These are phyloP conservation scores for Carcina quercana DNA, from an alignment of 2,888 invertebrate species.

Conservation along the genomic window DNA sequence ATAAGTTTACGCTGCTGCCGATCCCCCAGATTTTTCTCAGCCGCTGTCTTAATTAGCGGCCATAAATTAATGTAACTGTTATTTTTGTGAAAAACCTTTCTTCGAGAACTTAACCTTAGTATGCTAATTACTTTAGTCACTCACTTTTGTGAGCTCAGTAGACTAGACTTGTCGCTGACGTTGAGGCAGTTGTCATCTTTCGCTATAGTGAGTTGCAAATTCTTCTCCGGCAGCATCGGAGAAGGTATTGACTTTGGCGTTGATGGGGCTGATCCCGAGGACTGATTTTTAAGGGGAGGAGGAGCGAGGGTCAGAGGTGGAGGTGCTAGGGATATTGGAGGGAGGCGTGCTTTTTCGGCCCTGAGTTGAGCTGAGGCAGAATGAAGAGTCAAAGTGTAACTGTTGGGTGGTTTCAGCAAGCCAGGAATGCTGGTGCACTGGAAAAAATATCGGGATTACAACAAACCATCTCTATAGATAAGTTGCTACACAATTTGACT, in stretches of 20 bases:
- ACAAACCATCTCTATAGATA: too few species aligned
- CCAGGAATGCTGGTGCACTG: slow-evolving; percentile 78
- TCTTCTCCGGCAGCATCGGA: slow-evolving; percentile 56
- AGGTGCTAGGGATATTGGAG: slow-evolving; percentile 52
- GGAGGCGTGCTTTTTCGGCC: slow-evolving; percentile 58
- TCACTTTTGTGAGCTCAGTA: slow-evolving; percentile 67
- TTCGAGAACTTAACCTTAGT: too few species aligned
- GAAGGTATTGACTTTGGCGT: slow-evolving; percentile 53
- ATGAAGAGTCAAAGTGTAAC: slow-evolving; percentile 64
- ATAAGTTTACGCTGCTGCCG: too few species aligned
- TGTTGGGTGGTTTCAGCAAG: slow-evolving; percentile 79
- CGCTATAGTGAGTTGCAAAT: slow-evolving; percentile 51
- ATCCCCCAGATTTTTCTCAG: too few species aligned
- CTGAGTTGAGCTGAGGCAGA: slow-evolving; percentile 54
- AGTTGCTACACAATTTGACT: too few species aligned
- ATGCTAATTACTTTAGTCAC: too few species aligned
- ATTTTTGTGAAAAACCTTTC: too few species aligned
- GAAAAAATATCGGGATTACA: slow-evolving; percentile 30
- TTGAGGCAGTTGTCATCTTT: slow-evolving; percentile 61
- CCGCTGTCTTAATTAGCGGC: too few species aligned
- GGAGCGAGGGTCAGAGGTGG: slow-evolving; percentile 40
- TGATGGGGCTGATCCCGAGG: slow-evolving; percentile 45
- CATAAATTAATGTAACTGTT: too few species aligned
- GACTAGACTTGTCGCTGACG: slow-evolving; percentile 61
- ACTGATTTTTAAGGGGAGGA: slow-evolving; percentile 39